Base-by-base conservation (phyloP, 2,797 vertebrate species). In the Hybognathus amarus region DNA sequence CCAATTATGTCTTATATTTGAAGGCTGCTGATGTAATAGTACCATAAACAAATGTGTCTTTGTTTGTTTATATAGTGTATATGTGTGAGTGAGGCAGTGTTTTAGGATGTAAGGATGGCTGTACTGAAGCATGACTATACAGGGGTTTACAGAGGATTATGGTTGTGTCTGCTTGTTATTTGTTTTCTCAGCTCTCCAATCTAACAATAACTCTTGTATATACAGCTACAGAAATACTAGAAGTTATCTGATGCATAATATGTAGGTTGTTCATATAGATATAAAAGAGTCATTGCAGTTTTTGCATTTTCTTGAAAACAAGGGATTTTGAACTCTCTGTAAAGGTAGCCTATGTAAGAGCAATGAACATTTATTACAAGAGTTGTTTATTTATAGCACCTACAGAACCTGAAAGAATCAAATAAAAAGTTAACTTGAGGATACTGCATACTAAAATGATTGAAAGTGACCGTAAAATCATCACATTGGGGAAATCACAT, bases 1-100 rank as follows among this genome's bases (percentile, higher is more conserved):
- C 40, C 5, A n/a, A 83, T 85, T 84, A 69, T 82, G 52, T 93
- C 92, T 93, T 94, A 93, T 94, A 93, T 94, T 95, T 95, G 95
- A 95, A 94, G 93, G 94, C 93, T 94, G 94, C 93, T 96, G 95
- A 96, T 95, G 92, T 94, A 95, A 95, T 95, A 92, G 94, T 94
- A 94, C 94, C 95, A 90, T 96, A 95, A 96, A 95, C 94, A 95
- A 93, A 93, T 94, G 30, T 78, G 10, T 70, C 3, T n/a, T 56
- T 56, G 54, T 56, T 56, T n/a, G 54, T n/a, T 33, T n/a, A 56
- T 5, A n/a, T 45, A 45, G 7, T 56, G 22, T 56, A n/a, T 56
- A 9, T 50, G 15, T 50, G 15, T 56, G 66, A 45, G 50, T 66
- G 80, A 47, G 76, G 74, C 45, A 63, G 47, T 64, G 94, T 93